A percentile compares a stretch with the other conserved stretches of the same genome.
These are phyloP conservation scores for Trochalopteron elliotii DNA, from an alignment of 2,113 vertebrate species.

Conservation along the genomic window DNA sequence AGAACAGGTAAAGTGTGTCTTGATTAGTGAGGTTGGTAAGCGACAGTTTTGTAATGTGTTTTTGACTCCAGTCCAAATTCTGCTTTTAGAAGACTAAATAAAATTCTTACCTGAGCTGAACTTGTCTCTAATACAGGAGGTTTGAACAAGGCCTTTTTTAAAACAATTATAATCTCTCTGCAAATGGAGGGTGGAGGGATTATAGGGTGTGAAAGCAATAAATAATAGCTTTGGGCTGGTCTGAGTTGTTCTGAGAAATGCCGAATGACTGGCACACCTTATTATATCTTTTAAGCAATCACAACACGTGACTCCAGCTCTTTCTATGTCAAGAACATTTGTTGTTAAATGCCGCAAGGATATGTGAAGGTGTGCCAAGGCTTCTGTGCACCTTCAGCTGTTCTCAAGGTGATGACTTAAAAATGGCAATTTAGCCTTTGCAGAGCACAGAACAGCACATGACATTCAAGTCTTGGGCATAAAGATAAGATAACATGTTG, in stretches of 20 bases:
- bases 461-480: not conserved
- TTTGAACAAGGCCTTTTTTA: not conserved
- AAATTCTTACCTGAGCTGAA: not conserved
- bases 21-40: not conserved
- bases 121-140: not conserved
- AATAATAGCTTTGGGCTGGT: not conserved
- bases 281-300: not conserved
- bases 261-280: not conserved
- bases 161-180: not conserved
- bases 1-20: not conserved
- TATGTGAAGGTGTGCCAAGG: constrained; percentile 9
- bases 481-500: not conserved
- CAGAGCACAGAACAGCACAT: not conserved
- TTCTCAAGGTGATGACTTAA: not conserved
- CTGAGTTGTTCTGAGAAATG: not conserved
- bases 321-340: not conserved
- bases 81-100: not conserved
- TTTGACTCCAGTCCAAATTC: not conserved
- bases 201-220: not conserved
- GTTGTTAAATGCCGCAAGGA: not conserved
- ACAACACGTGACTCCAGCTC: not conserved
- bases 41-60: fast-evolving
- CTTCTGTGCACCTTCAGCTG: not conserved
- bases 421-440: not conserved
- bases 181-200: not conserved